Evolutionary conservation across 2,113 vertebrate genomes (phyloP).

Genomic region (Oncorhynchus kisutch): DNA sequence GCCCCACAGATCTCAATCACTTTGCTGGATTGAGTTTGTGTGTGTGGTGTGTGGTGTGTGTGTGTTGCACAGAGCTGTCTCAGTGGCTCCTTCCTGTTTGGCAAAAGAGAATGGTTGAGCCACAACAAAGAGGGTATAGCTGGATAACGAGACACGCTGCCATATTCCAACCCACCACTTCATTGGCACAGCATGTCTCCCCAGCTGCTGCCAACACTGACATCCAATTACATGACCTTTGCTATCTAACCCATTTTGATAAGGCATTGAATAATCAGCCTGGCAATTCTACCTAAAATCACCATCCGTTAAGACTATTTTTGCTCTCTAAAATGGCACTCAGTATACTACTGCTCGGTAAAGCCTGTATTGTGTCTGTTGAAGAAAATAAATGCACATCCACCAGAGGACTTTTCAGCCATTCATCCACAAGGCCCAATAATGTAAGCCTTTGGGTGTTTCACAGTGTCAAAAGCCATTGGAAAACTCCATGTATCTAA

Average conservation of each 20-base stretch:
- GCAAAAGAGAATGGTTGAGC: conserved; percentile 51
- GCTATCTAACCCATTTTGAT: background rate
- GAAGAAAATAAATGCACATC: background rate
- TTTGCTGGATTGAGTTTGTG: conserved; percentile 31
- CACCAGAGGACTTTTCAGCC: background rate
- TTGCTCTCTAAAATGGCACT: background rate
- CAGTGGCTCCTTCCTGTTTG: conserved; percentile 38
- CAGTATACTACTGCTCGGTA: background rate
- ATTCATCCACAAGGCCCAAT: background rate
- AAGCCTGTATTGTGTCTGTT: background rate
- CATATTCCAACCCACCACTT: conserved; percentile 25
- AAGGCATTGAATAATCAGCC: background rate
- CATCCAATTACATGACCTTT: background rate
- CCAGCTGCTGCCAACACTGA: conserved; percentile 12
- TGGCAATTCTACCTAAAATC: background rate
- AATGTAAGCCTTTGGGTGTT: background rate
- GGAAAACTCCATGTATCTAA: background rate
- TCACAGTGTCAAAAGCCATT: background rate
- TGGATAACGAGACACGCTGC: conserved; percentile 36
- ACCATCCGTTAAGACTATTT: background rate
- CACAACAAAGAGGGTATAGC: conserved; percentile 48
- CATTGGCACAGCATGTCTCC: conserved; percentile 2
- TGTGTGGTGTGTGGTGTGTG: conserved; percentile 21
- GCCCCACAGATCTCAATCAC: conserved; percentile 51
- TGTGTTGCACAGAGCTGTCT: conserved; percentile 36